phyloP scores from a whole-genome alignment of 2,888 invertebrate genomes.

The Acanthosepion pharaonis region DNA sequence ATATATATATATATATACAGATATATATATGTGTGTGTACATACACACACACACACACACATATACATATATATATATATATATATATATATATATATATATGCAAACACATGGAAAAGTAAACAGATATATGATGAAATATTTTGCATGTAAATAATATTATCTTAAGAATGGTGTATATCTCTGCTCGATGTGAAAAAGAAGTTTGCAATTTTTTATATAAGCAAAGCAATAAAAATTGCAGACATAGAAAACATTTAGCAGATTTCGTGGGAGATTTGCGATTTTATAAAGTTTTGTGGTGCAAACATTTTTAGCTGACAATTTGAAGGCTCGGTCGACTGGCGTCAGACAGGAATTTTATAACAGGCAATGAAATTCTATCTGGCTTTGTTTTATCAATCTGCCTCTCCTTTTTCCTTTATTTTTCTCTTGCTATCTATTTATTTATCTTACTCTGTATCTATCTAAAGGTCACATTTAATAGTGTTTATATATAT shows the following conservation, averaged over 20 bases:
- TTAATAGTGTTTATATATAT: background rate
- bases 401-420: background rate
- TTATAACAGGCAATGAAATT: conserved; percentile 33
- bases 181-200: background rate
- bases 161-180: background rate
- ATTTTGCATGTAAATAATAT: background rate
- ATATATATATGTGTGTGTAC: background rate
- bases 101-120: background rate
- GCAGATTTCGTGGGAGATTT: conserved; percentile 33
- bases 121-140: background rate
- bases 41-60: background rate
- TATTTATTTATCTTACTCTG: background rate
- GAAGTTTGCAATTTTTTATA: background rate
- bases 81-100: background rate
- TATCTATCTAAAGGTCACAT: background rate
- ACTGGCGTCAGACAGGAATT: conserved; percentile 20
- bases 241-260: conserved; percentile 7
- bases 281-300: conserved; percentile 33
- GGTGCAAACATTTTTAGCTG: background rate
- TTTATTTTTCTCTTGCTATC: background rate
- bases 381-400: background rate
- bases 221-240: background rate
- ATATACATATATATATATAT: background rate
- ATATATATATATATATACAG: background rate
- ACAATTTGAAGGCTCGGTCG: background rate